Base-by-base conservation (phyloP, 2,888 invertebrate genomes). In the Trissoscelio sp. region DNA sequence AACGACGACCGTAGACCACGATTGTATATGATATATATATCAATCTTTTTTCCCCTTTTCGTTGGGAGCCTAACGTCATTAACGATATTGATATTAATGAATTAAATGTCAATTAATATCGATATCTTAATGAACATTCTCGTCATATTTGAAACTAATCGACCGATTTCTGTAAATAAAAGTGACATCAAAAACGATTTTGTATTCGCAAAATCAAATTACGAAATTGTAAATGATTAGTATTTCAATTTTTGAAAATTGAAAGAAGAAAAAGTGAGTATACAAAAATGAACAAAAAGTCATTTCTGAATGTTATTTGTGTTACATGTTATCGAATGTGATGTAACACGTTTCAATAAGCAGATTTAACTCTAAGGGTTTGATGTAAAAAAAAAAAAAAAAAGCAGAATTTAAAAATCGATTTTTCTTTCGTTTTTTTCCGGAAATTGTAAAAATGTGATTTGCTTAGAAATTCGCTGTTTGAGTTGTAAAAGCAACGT, bases 61-160 rank as follows among this genome's bases (percentile, higher is more conserved):
- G 44, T 73, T 73, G 60, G 12, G 55, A 73, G 53, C 73, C 62
- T 62, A 73, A n/a, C n/a, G n/a, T n/a, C n/a, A n/a, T n/a, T n/a
- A n/a, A n/a, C n/a, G n/a, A 28, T 20, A 70, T 42, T 37, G 58
- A 37, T 70, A 70, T 46, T 55, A n/a, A 53, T 51, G 39, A 16
- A 39, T n/a, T n/a, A n/a, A n/a, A n/a, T n/a, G n/a, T 24, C 37
- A 28, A 44, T 55, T 31, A 12, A 31, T 67, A 67, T 28, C 44
- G 14, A 37, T 55, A 24, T 55, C 31, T 4, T 67, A 48, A 46
- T 20, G 3, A 14, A 1, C 12, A n/a, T n/a, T n/a, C n/a, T n/a
- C n/a, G n/a, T n/a, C n/a, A n/a, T n/a, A n/a, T n/a, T n/a, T n/a
- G n/a, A n/a, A n/a, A 42, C 6, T 24, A 24, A 24, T 24, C 24